Conservation (phyloP, 2,797 vertebrate genomes). For the Pagetopsis macropterus region DNA sequence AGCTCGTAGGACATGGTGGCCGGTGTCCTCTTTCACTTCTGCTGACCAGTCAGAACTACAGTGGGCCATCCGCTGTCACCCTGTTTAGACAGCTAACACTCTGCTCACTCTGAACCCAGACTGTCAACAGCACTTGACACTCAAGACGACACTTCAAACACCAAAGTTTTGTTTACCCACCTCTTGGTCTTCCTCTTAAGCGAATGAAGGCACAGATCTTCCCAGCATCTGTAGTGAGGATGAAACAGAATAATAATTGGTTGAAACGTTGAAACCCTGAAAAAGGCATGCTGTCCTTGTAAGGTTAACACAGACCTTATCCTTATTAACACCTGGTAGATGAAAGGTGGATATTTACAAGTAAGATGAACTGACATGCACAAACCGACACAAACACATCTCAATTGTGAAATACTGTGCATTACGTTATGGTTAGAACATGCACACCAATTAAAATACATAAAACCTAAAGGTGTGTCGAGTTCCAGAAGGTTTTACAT, state of each 20-base stretch:
- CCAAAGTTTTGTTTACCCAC: conserved; percentile 63
- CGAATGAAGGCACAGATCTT: conserved; percentile 45
- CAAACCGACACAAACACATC: conserved; percentile 13
- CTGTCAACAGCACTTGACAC: conserved; percentile 65
- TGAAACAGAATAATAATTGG: conserved; percentile 72
- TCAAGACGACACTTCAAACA: conserved; percentile 54
- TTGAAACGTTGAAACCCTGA: conserved; percentile 47
- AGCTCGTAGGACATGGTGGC: conserved; percentile 42
- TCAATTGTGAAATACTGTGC: conserved; percentile 14
- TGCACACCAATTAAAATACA: background rate
- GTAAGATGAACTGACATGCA: conserved; percentile 10
- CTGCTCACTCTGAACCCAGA: conserved; percentile 47
- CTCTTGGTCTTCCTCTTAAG: conserved; percentile 62
- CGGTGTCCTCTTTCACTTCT: conserved; percentile 69
- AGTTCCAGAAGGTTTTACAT: background rate
- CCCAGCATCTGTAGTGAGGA: conserved; percentile 64
- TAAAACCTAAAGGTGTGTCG: background rate
- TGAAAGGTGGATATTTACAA: background rate
- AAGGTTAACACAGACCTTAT: conserved; percentile 25
- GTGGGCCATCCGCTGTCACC: conserved; percentile 39
- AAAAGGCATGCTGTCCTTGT: conserved; percentile 40
- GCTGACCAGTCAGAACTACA: conserved; percentile 65
- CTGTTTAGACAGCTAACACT: conserved; percentile 68
- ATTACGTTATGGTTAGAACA: background rate
- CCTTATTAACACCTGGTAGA: conserved; percentile 28